phyloP scores from a whole-genome alignment of 2,113 vertebrate species.

The Eptatretus burgeri region DNA sequence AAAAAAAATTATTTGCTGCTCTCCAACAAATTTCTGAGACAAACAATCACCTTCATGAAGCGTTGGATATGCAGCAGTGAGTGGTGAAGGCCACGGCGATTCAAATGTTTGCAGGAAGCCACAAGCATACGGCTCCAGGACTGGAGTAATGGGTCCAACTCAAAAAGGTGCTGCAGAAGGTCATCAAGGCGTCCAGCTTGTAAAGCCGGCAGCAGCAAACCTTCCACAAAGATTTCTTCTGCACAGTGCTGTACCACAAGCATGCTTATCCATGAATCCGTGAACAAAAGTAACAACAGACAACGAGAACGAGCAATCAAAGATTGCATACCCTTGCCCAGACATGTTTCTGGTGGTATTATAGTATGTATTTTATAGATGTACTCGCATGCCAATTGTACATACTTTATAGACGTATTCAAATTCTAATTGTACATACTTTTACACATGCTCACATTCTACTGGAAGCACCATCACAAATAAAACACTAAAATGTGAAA shows the following conservation, averaged over 20 bases:
- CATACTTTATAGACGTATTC: no score
- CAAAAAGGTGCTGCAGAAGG: constrained; percentile 49
- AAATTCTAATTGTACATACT: no score
- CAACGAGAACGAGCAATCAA: background rate
- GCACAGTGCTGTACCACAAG: constrained; percentile 34
- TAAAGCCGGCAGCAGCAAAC: constrained; percentile 48
- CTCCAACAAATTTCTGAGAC: background rate
- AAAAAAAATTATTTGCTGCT: background rate
- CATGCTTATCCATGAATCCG: background rate
- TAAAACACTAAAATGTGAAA: no score
- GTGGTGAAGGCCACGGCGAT: constrained; percentile 46
- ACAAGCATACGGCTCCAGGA: constrained; percentile 53
- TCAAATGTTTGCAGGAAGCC: constrained; percentile 62
- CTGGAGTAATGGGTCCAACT: constrained; percentile 44
- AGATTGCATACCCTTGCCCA: background rate
- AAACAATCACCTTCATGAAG: constrained; percentile 56
- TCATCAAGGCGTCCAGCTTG: constrained; percentile 37
- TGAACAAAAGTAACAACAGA: background rate
- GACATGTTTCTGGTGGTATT: background rate
- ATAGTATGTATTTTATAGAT: no score
- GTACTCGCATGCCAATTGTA: no score
- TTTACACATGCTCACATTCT: no score
- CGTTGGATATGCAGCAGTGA: constrained; percentile 80
- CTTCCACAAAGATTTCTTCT: constrained; percentile 66
- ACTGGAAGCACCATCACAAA: no score